Evolutionary conservation across 2,113 vertebrate genomes (phyloP), one percentile per base, ranked within the genome.

Genomic region (Dendropsophus ebraccatus): DNA sequence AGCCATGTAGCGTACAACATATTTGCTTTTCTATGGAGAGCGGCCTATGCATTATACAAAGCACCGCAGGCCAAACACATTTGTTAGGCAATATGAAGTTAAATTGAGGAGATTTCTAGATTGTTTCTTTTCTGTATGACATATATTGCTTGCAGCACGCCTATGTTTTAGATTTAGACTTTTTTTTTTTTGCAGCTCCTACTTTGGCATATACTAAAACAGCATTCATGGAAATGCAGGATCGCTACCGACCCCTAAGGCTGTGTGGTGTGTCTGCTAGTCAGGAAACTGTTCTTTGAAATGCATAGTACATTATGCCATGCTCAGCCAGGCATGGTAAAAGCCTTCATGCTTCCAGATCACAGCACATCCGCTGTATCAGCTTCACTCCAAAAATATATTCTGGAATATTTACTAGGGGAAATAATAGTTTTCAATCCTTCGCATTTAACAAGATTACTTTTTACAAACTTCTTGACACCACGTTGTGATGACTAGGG

Each of bases 311-410:
- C 83, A 83, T 92, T 89, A 91, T 88, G 92, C 88, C 88, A 90
- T 91, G 87, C 88, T 91, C 88, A 90, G 73, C 86, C 37, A 49
- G 88, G 86, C 69, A 82, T 90, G 87, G 85, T 81, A 88, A 91
- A 90, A 69, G 87, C 65, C 84, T 90, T 94, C 91, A 92, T 93
- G 93, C 89, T 89, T 89, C 37, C 77, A 91, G 91, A 92, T 92
- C 92, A 93, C 87, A 93, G 91, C 54, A 37, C 82, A 91, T 89
- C 47, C 47, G 23, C 91, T 88, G 84, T 86, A 84, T 89, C 90
- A 77, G 76, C 90, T 87, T 91, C 89, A 82, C 87, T 87, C 72
- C 73, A 54, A 35, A 78, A 85, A 52, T 78, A 85, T 78, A 78
- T 65, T 62, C 28, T 41, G 45, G 58, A 85, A 54, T 85, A 85